Conservation (phyloP, 2,888 invertebrate genomes). For the Drosophila trichaetosa region DNA sequence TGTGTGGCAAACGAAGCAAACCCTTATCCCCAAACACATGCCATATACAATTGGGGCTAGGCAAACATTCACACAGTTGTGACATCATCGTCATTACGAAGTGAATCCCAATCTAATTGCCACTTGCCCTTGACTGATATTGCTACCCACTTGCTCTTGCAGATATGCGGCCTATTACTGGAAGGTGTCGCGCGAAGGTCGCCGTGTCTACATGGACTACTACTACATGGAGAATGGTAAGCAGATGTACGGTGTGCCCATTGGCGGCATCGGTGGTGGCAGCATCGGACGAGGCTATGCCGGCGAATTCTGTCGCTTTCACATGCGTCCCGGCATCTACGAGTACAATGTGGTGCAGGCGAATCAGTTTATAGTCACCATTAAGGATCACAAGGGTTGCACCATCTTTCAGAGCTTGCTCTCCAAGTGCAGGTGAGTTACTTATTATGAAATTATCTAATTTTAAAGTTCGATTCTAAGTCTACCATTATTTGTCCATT, state of each 20-base stretch:
- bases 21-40: slow-evolving; percentile 1
- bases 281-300: slow-evolving; percentile 95
- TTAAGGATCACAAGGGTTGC: slow-evolving; percentile 88
- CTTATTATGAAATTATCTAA: neutral
- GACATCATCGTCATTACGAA: slow-evolving; percentile 58
- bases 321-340: slow-evolving; percentile 95
- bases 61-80: slow-evolving; percentile 50
- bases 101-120: slow-evolving; percentile 34
- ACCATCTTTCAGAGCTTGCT: slow-evolving; percentile 92
- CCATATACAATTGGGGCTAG: slow-evolving; percentile 21
- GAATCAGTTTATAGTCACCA: slow-evolving; percentile 96
- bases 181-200: slow-evolving; percentile 87
- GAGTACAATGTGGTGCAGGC: slow-evolving; percentile 93
- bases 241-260: slow-evolving; percentile 95
- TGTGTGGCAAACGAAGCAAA: slow-evolving; percentile 3
- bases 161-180: slow-evolving; percentile 91
- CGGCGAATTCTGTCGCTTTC: slow-evolving; percentile 97
- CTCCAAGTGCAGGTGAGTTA: slow-evolving; percentile 89
- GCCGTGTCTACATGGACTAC: slow-evolving; percentile 92
- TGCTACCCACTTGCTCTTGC: slow-evolving; percentile 6
- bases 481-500: slow-evolving; percentile 12
- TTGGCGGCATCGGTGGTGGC: slow-evolving; percentile 91
- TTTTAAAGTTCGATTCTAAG: neutral
- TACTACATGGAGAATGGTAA: slow-evolving; percentile 89
- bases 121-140: slow-evolving; percentile 1